Conservation (phyloP, 2,888 invertebrate genomes). For the Tetrapedia diversipes region DNA sequence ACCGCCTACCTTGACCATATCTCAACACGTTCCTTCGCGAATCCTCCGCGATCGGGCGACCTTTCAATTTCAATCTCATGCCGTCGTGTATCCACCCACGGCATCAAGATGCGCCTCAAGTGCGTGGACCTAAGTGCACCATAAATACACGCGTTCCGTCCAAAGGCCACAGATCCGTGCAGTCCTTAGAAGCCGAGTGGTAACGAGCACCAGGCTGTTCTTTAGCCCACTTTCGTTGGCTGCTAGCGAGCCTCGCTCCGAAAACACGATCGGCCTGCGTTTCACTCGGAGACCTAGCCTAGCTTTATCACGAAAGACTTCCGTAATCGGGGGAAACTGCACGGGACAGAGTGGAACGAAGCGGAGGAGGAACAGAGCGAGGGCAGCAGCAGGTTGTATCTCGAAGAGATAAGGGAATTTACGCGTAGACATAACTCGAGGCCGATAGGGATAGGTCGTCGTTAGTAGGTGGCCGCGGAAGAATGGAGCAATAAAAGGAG, state of each 20-base stretch:
- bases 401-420: slow-evolving; percentile 61
- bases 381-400: slow-evolving; percentile 44
- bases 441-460: slow-evolving; percentile 62
- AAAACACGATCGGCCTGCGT: not conserved
- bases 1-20: not conserved
- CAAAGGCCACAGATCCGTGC: not conserved
- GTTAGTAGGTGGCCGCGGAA: slow-evolving; percentile 68
- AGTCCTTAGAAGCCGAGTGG: slow-evolving; percentile 1
- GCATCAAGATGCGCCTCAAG: not conserved
- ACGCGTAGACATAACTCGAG: slow-evolving; percentile 59
- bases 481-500: slow-evolving; percentile 76
- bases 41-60: not conserved
- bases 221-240: slow-evolving; percentile 27
- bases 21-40: not conserved
- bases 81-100: slow-evolving; percentile 15
- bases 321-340: slow-evolving; percentile 30
- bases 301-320: slow-evolving; percentile 37
- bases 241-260: not conserved
- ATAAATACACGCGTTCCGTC: slow-evolving; percentile 6
- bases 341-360: not conserved
- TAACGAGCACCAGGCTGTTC: not conserved
- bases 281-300: slow-evolving; percentile 14
- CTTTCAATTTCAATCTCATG: not conserved
- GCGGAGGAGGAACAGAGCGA: not conserved
- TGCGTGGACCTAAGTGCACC: slow-evolving; percentile 9